Evolutionary conservation across 1,140 invertebrate species (phyloP).

Genomic region (Dendrolimus punctatus): DNA sequence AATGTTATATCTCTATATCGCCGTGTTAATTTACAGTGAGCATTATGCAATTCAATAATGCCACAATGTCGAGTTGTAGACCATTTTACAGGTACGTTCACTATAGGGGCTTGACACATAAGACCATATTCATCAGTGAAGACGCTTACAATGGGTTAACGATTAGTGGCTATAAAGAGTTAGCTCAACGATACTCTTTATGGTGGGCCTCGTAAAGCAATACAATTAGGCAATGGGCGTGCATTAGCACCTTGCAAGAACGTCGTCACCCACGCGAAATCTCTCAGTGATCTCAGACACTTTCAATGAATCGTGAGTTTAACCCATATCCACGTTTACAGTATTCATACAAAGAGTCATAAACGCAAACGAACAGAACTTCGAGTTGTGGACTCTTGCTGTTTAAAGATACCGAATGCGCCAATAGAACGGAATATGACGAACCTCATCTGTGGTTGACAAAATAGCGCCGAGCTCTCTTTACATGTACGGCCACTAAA

Average conservation of each 20-base stretch:
- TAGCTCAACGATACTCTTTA: constrained; percentile 43
- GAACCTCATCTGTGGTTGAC: constrained; percentile 19
- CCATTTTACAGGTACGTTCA: constrained; percentile 17
- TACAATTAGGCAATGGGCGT: constrained; percentile 66
- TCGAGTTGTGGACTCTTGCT: constrained; percentile 16
- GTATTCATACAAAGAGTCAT: constrained; percentile 11
- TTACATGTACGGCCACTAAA: constrained; percentile 20
- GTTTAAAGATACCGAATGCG: constrained; percentile 16
- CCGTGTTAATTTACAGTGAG: not conserved
- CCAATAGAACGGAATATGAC: not conserved
- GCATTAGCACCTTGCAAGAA: constrained; percentile 59
- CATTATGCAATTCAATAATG: constrained; percentile 10
- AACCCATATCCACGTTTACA: constrained; percentile 44
- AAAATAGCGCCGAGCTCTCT: constrained; percentile 15
- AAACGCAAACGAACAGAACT: constrained; percentile 16
- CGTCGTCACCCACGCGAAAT: constrained; percentile 44
- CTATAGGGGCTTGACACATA: constrained; percentile 7
- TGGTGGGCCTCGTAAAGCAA: constrained; percentile 57
- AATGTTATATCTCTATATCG: no score
- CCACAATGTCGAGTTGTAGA: constrained; percentile 12
- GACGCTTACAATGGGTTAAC: constrained; percentile 40
- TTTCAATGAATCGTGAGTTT: constrained; percentile 32
- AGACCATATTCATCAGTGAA: constrained; percentile 17
- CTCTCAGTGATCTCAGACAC: constrained; percentile 11
- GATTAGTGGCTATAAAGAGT: constrained; percentile 53